Percentiles rank a stretch among this genome's conserved stretches.
phyloP scores from a whole-genome alignment of 2,888 invertebrate species.

The Furcula furcula region DNA sequence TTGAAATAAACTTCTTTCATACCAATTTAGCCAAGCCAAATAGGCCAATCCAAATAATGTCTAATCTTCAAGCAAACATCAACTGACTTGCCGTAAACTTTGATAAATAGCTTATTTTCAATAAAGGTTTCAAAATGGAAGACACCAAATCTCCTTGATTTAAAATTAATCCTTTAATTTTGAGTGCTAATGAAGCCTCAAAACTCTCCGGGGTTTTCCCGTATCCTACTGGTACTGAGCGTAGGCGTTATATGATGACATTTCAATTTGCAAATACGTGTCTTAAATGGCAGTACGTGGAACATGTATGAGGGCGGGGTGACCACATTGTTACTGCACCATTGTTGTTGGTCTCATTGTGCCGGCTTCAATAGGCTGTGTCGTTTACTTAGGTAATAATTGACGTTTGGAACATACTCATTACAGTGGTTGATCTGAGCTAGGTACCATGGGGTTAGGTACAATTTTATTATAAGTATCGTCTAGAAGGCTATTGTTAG shows the following conservation, averaged over 20 bases:
- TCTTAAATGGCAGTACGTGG: not conserved
- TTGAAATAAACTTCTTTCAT: no score
- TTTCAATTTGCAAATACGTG: not conserved
- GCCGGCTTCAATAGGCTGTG: constrained; percentile 13
- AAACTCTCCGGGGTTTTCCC: not conserved
- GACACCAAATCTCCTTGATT: no score
- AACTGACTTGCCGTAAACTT: no score
- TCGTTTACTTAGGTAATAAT: constrained; percentile 27
- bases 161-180: no score
- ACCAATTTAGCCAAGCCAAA: no score
- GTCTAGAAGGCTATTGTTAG: no score
- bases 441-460: constrained; percentile 6
- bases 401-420: constrained; percentile 16
- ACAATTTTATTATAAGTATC: not conserved
- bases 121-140: no score
- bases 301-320: constrained; percentile 1
- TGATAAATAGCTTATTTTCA: no score
- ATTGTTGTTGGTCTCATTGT: constrained; percentile 28
- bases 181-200: no score
- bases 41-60: no score
- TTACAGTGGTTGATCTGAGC: constrained; percentile 7
- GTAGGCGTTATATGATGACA: not conserved
- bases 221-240: not conserved
- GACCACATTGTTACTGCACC: constrained; percentile 9
- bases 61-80: no score